Conservation (phyloP, 1,140 invertebrate genomes). For the Aphelinus certus region DNA sequence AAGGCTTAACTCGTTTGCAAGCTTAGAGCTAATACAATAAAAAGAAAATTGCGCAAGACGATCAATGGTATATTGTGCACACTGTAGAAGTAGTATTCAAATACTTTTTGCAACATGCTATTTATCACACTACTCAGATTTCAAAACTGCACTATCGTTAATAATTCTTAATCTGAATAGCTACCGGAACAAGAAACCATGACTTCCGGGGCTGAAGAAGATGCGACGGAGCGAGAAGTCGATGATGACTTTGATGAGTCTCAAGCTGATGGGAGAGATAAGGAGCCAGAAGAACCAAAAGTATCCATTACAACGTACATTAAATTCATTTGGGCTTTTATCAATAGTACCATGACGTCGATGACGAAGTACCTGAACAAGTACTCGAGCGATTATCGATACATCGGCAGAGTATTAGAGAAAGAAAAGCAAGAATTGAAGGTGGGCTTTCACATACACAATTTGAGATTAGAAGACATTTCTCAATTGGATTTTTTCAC, state of each 20-base stretch:
- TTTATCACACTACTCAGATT: no score
- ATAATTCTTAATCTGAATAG: neutral
- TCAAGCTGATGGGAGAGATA: constrained; percentile 38
- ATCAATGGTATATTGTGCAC: constrained; percentile 23
- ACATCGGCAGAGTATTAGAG: constrained; percentile 82
- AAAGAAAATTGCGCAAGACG: constrained; percentile 11
- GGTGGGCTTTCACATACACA: constrained; percentile 63
- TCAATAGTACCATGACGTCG: constrained; percentile 87
- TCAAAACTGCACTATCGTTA: no score
- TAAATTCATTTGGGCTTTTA: constrained; percentile 74
- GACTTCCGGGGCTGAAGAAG: constrained; percentile 32
- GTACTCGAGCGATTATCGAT: constrained; percentile 92
- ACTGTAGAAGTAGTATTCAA: neutral
- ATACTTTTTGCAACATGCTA: no score
- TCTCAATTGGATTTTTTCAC: constrained; percentile 43
- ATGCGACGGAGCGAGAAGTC: constrained; percentile 1
- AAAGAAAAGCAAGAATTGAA: constrained; percentile 87
- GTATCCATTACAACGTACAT: constrained; percentile 62
- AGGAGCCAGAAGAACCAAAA: constrained; percentile 51
- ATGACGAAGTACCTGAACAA: constrained; percentile 86
- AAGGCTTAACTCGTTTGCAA: constrained; percentile 7
- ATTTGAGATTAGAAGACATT: constrained; percentile 34
- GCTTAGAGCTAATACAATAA: constrained; percentile 21
- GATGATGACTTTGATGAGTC: constrained; percentile 25
- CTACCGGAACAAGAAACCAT: constrained; percentile 26